Evolutionary conservation across 2,113 vertebrate species (phyloP).

Genomic region (Loxodonta africana): DNA sequence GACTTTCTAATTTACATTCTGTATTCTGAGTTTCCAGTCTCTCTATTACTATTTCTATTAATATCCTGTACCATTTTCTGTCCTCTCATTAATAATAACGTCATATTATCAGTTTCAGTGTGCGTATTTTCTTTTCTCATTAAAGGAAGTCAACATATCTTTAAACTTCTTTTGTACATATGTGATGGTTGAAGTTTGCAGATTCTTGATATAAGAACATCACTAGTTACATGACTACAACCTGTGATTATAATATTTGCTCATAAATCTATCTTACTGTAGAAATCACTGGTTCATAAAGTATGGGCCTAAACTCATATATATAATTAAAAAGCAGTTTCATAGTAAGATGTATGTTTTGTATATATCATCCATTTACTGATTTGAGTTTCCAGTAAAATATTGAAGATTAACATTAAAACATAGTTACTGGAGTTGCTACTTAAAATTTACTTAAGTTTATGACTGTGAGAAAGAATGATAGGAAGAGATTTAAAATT

Average conservation of each 20-base stretch:
- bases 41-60: slow-evolving; percentile 70
- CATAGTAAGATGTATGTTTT: background rate
- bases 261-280: background rate
- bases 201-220: slow-evolving; percentile 37
- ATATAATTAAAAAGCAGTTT: slow-evolving; percentile 30
- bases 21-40: slow-evolving; percentile 59
- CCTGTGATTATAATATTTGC: background rate
- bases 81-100: slow-evolving; percentile 52
- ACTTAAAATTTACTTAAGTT: slow-evolving; percentile 32
- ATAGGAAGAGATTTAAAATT: background rate
- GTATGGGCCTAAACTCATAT: background rate
- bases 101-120: background rate
- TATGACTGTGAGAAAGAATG: background rate
- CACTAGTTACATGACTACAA: background rate
- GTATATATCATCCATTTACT: background rate
- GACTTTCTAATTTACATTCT: slow-evolving; percentile 71
- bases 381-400: slow-evolving; percentile 34
- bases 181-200: background rate
- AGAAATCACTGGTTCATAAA: slow-evolving; percentile 41
- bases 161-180: background rate
- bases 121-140: slow-evolving; percentile 31
- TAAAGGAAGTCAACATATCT: background rate
- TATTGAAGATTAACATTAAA: slow-evolving; percentile 31
- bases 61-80: slow-evolving; percentile 18
- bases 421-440: background rate